phyloP scores from a whole-genome alignment of 2,113 vertebrate genomes.

The Lagopus leucura region DNA sequence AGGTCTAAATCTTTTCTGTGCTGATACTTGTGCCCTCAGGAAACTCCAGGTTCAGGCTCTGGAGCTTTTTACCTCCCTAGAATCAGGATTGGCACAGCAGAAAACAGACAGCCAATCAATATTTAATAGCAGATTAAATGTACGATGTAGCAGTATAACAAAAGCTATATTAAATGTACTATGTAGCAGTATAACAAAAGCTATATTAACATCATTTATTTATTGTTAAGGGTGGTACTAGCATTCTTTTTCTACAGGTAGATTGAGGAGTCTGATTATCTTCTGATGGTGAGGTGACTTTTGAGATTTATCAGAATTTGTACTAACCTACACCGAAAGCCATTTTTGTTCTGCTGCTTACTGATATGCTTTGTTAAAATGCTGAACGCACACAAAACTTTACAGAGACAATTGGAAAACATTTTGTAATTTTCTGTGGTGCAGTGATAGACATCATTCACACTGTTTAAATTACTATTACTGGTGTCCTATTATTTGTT shows the following conservation, averaged over 20 bases:
- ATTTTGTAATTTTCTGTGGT: constrained; percentile 4
- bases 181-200: background rate
- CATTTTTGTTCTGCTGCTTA: background rate
- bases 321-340: background rate
- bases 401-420: background rate
- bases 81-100: background rate
- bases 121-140: background rate
- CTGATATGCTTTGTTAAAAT: background rate
- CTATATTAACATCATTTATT: background rate
- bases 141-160: background rate
- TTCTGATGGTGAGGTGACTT: background rate
- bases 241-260: background rate
- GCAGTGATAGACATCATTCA: background rate
- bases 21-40: constrained; percentile 25
- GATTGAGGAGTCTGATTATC: background rate
- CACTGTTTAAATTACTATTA: constrained; percentile 34
- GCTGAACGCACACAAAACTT: background rate
- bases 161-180: background rate
- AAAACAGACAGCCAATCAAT: background rate
- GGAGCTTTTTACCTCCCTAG: constrained; percentile 4
- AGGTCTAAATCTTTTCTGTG: constrained; percentile 56
- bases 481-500: constrained; percentile 21
- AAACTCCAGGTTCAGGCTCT: constrained; percentile 20
- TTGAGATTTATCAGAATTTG: background rate
- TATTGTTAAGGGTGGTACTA: background rate